Evolutionary conservation across 2,888 invertebrate genomes (phyloP).

Genomic region (Stenoptilia bipunctidactyla): DNA sequence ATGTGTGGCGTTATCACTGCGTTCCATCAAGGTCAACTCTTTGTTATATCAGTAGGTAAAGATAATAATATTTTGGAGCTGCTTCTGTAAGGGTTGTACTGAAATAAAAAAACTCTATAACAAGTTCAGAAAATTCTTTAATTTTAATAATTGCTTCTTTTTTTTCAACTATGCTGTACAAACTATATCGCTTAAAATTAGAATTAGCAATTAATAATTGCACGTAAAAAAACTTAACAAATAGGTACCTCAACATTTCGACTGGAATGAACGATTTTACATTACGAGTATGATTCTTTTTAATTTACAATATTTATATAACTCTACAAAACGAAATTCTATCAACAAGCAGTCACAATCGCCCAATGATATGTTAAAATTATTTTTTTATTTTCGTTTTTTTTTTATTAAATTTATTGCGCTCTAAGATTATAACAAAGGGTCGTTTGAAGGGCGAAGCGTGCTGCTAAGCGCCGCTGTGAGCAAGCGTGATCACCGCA

Average conservation of each 20-base stretch:
- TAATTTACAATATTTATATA: conserved; percentile 63
- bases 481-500: background rate
- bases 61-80: too few relatives aligned
- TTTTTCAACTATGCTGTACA: conserved; percentile 70
- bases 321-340: conserved; percentile 62
- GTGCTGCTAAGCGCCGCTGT: background rate
- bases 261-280: conserved; percentile 70
- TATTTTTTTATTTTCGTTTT: conserved; percentile 34
- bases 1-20: too few relatives aligned
- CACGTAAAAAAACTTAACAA: conserved; percentile 73
- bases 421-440: conserved; percentile 33
- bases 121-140: conserved; percentile 65
- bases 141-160: conserved; percentile 69
- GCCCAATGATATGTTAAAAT: conserved; percentile 72
- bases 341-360: conserved; percentile 71
- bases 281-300: conserved; percentile 39
- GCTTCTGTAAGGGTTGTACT: too few relatives aligned
- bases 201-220: conserved; percentile 71
- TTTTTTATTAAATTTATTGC: conserved; percentile 49
- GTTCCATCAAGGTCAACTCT: too few relatives aligned
- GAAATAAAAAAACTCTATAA: conserved; percentile 26
- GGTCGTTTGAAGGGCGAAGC: conserved; percentile 3
- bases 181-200: conserved; percentile 69
- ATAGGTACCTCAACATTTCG: conserved; percentile 68
- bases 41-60: too few relatives aligned